Base-by-base conservation (phyloP, 2,888 invertebrate species). In the Netelia inedita region DNA sequence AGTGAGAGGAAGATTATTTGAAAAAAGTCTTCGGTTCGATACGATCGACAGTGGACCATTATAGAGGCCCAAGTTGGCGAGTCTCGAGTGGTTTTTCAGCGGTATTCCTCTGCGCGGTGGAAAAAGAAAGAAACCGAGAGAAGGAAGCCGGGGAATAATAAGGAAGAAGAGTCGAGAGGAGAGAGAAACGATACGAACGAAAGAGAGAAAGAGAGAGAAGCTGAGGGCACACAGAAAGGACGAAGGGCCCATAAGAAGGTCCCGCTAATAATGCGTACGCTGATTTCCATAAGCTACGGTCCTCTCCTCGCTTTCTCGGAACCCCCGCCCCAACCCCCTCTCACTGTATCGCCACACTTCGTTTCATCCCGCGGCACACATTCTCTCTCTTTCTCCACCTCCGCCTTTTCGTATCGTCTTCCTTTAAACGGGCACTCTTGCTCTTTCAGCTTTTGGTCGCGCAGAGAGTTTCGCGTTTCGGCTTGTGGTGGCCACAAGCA, bases 271-370 rank as follows among this genome's bases (percentile, higher is more conserved):
- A 89, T 88, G 88, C 86, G 82, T 89, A 87, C 86, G 78, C 88
- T 88, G 87, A 90, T 91, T 90, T 89, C 88, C 89, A 91, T 88
- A 90, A 90, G 87, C 86, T 86, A 88, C 88, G 80, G 88, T 86
- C 86, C 88, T 87, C 66, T 78, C 68, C 23, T 65, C 50, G 74
- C 63, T 89, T 57, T 88, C 90, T 86, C 81, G 71, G 87, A 90
- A 90, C 82, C 79, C 65, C 61, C 66, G 43, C 19, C 76, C 83
- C 73, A n/a, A n/a, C 63, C 59, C 66, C 73, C 16, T n/a, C n/a
- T n/a, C n/a, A n/a, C 57, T 79, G 80, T 82, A 74, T 75, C 83
- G 74, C 76, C 23, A 55, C 55, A 28, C 78, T 68, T 81, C 81
- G 19, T 76, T 78, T 66, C n/a, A 55, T 74, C 79, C 35, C 10